A percentile compares a stretch with the other conserved stretches of the same genome.
phyloP scores from a whole-genome alignment of 2,888 invertebrate species.

The Drosophila diplacantha region DNA sequence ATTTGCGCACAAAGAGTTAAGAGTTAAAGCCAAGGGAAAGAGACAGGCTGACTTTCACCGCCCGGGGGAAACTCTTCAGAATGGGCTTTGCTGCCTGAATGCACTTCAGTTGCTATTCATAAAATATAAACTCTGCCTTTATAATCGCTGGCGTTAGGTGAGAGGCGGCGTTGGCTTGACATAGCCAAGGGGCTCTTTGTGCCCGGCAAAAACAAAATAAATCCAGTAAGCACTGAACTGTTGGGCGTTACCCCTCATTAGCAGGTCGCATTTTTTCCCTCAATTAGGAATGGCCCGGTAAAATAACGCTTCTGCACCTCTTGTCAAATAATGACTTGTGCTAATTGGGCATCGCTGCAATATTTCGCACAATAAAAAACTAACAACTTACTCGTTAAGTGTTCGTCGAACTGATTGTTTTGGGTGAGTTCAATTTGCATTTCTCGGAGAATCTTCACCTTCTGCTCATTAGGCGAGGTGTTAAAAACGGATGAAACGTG shows the following conservation, averaged over 20 bases:
- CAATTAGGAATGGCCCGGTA: conserved; percentile 14
- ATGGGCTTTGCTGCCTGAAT: conserved; percentile 11
- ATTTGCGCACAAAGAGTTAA: conserved; percentile 20
- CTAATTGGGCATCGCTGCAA: conserved; percentile 16
- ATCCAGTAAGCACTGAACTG: not conserved
- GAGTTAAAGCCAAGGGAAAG: conserved; percentile 1
- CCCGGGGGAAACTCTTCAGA: conserved; percentile 2
- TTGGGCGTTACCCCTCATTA: conserved; percentile 9
- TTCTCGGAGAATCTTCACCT: conserved; percentile 12
- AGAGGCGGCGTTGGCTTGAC: conserved; percentile 1
- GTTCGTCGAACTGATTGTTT: conserved; percentile 19
- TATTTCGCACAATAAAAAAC: conserved; percentile 16
- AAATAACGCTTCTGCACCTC: conserved; percentile 12
- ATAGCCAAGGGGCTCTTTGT: not conserved
- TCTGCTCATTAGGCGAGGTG: conserved; percentile 14
- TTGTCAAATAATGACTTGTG: conserved; percentile 12
- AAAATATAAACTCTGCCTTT: conserved; percentile 2
- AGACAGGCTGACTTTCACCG: conserved; percentile 5
- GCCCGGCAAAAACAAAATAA: not conserved
- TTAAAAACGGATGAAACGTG: conserved; percentile 33
- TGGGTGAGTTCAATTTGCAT: conserved; percentile 13
- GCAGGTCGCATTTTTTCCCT: not conserved
- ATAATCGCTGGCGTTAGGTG: conserved; percentile 1
- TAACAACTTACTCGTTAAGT: conserved; percentile 20
- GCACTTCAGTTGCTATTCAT: conserved; percentile 11